Conservation (phyloP, 2,888 invertebrate species). For the Sipha maydis region DNA sequence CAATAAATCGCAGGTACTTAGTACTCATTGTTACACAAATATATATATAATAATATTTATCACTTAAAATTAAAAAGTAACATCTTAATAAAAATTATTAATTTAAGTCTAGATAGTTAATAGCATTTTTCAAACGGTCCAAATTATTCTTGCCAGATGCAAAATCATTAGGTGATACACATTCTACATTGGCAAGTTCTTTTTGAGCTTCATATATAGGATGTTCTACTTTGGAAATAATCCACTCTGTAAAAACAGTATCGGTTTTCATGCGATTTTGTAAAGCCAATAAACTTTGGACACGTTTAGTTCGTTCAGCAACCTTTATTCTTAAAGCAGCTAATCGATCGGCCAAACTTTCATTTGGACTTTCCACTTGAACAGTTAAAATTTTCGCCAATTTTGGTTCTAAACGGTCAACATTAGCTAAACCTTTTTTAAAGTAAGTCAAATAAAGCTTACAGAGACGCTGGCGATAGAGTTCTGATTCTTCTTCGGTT, state of each 20-base stretch:
- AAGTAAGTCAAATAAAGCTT: conserved; percentile 35
- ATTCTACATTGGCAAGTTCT: neutral
- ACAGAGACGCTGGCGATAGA: conserved; percentile 34
- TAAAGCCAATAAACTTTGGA: conserved; percentile 34
- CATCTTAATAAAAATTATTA: conserved; percentile 64
- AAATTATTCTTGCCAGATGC: neutral
- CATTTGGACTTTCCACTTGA: conserved; percentile 3
- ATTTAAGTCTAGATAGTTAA: conserved; percentile 13
- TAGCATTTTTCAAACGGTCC: conserved; percentile 20
- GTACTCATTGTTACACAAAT: too few relatives aligned
- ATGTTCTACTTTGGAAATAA: conserved; percentile 44
- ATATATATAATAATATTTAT: too few relatives aligned
- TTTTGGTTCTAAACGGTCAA: conserved; percentile 35
- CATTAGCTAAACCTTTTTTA: neutral
- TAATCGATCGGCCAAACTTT: neutral
- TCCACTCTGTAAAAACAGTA: conserved; percentile 36
- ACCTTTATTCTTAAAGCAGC: neutral
- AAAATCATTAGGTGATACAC: neutral
- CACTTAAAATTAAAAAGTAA: too few relatives aligned
- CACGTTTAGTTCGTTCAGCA: conserved; percentile 25
- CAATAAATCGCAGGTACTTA: too few relatives aligned
- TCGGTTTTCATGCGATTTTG: conserved; percentile 34
- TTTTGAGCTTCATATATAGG: conserved; percentile 19
- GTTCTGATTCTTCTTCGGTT: conserved; percentile 13
- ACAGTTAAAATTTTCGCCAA: conserved; percentile 6